These are phyloP conservation scores for Leucosticte australis DNA, from an alignment of 2,113 vertebrate genomes.

Conservation along the genomic window DNA sequence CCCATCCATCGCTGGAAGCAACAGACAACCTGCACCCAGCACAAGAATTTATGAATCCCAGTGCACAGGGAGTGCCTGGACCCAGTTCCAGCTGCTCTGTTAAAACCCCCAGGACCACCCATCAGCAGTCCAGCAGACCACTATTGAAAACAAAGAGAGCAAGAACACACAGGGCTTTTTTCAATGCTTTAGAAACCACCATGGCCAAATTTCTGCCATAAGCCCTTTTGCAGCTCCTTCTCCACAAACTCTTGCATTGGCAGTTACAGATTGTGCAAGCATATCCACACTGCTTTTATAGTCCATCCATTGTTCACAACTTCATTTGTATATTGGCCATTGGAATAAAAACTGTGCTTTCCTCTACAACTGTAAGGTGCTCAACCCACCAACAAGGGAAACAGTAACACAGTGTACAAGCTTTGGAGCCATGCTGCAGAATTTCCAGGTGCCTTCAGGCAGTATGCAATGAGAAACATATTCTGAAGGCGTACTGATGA, in stretches of 20 bases:
- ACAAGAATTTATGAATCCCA: background rate
- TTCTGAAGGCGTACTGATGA: background rate
- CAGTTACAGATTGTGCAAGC: accelerated
- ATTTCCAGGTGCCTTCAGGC: background rate
- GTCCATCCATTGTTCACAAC: background rate
- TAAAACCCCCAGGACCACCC: background rate
- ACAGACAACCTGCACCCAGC: background rate
- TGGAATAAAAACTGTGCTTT: background rate
- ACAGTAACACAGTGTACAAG: background rate
- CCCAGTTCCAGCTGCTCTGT: background rate
- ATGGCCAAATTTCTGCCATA: background rate
- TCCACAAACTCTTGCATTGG: background rate
- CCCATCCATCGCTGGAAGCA: background rate
- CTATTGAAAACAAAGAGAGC: background rate
- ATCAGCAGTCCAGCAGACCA: background rate
- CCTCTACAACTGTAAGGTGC: background rate
- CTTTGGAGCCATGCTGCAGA: background rate
- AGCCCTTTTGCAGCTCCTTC: background rate
- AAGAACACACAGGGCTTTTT: background rate
- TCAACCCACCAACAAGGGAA: background rate
- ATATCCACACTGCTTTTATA: background rate
- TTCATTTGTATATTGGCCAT: background rate
- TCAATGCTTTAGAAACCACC: background rate
- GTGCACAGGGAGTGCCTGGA: background rate
- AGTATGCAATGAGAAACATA: background rate